Percentiles rank a stretch among this genome's conserved stretches.
These are phyloP conservation scores for Tipula lateralis DNA, from an alignment of 2,888 invertebrate species.

Conservation along the genomic window DNA sequence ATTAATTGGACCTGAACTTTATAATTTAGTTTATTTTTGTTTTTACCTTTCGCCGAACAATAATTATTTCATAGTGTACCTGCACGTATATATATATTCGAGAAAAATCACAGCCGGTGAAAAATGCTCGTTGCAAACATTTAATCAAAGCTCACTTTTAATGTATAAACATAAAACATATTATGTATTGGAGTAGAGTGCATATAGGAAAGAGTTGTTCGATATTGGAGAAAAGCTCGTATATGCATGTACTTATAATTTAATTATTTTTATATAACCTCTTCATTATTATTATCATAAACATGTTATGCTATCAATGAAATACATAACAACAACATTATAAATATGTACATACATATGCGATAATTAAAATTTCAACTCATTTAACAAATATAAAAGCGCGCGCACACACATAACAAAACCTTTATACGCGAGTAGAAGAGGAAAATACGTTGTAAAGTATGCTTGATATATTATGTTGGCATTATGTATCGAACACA, in stretches of 20 bases:
- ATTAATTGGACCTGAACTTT: neutral
- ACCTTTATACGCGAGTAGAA: too few relatives aligned
- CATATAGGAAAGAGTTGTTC: neutral
- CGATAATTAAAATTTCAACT: neutral
- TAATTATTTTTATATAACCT: neutral
- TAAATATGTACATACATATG: too few relatives aligned
- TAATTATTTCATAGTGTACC: neutral
- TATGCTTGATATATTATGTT: neutral
- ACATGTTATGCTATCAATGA: neutral
- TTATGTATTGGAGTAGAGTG: neutral
- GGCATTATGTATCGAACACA: neutral
- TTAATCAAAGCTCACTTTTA: neutral
- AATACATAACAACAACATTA: neutral
- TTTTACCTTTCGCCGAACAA: neutral
- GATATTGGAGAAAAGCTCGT: neutral
- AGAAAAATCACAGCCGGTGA: neutral
- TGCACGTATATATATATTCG: neutral
- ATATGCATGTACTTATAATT: neutral
- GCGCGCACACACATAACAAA: neutral
- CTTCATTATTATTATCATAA: neutral
- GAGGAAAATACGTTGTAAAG: neutral
- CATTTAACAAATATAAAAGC: neutral
- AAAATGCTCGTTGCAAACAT: neutral
- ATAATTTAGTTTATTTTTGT: neutral
- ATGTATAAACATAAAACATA: neutral